phyloP scores from a whole-genome alignment of 2,888 invertebrate genomes.

The Oeneis ivallda region DNA sequence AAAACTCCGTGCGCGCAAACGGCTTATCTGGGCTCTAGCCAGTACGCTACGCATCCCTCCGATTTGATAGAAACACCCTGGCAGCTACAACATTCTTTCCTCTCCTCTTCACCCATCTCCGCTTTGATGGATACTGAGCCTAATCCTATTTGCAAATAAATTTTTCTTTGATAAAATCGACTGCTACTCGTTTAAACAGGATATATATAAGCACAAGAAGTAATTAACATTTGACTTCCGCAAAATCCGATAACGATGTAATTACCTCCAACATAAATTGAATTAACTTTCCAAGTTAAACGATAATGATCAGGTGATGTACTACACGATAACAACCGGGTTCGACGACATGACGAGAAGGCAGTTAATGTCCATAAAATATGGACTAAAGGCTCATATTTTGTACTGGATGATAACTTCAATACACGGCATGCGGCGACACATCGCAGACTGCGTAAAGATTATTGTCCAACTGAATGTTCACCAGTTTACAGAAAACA shows the following conservation, averaged over 20 bases:
- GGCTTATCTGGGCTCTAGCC: no score
- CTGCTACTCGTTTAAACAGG: background rate
- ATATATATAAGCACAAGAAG: background rate
- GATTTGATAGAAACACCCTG: no score
- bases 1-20: no score
- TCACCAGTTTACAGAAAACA: no score
- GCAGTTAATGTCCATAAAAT: background rate
- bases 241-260: slow-evolving; percentile 15
- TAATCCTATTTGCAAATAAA: background rate
- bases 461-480: no score
- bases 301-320: slow-evolving; percentile 11
- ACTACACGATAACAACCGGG: slow-evolving; percentile 13
- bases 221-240: slow-evolving; percentile 5
- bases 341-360: background rate
- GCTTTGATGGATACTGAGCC: no score
- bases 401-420: background rate
- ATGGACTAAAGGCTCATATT: background rate
- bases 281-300: slow-evolving; percentile 10
- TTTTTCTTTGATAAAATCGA: background rate
- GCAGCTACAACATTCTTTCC: no score
- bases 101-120: no score
- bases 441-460: background rate
- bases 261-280: slow-evolving; percentile 3
- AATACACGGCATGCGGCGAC: background rate
- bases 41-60: no score